A percentile compares a stretch with the other conserved stretches of the same genome.
Evolutionary conservation across 2,797 vertebrate species (phyloP).

Genomic region (Amazonetta brasiliensis): DNA sequence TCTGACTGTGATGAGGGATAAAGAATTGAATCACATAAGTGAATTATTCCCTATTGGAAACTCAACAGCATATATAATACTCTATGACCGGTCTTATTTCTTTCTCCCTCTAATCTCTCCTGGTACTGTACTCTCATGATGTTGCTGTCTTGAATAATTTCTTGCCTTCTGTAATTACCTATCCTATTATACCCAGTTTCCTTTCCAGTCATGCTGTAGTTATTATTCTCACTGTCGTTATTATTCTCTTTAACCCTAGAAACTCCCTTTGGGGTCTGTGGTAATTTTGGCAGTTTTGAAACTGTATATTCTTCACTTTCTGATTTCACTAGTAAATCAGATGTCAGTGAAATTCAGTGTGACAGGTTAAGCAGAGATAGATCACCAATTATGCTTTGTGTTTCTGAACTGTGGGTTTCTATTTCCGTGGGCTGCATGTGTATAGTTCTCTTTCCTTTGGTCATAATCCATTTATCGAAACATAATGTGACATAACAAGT

Average conservation of each 20-base stretch:
- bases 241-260: constrained; percentile 33
- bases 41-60: constrained; percentile 58
- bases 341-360: background rate
- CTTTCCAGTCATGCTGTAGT: background rate
- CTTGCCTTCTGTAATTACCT: constrained; percentile 54
- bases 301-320: background rate
- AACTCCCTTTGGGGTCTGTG: background rate
- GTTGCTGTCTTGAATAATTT: constrained; percentile 53
- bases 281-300: background rate
- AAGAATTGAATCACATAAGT: constrained; percentile 2
- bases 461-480: accelerated
- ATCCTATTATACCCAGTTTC: background rate
- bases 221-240: constrained; percentile 10
- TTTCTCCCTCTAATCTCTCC: constrained; percentile 36
- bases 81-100: constrained; percentile 25
- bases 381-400: background rate
- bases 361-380: background rate
- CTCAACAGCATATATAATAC: background rate
- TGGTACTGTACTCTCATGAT: constrained; percentile 27
- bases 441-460: background rate
- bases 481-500: accelerated
- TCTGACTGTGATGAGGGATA: constrained; percentile 57
- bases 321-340: background rate
- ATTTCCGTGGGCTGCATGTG: accelerated
- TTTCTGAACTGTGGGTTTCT: background rate